Conservation (phyloP, 2,113 vertebrate genomes). For the Ailuropoda melanoleuca region DNA sequence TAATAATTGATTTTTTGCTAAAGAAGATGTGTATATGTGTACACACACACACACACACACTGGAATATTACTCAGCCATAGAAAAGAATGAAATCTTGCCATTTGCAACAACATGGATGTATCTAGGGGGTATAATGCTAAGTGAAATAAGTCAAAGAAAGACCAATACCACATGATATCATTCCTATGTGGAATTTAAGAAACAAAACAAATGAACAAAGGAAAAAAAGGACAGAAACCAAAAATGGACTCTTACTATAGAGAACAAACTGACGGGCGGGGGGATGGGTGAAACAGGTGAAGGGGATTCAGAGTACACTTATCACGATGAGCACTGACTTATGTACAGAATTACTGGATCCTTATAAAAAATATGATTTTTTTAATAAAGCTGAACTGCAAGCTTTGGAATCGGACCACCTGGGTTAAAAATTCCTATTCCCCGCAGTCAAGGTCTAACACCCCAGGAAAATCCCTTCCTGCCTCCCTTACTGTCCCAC, state of each 20-base stretch:
- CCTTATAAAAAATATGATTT: background rate
- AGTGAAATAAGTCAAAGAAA: background rate
- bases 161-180: background rate
- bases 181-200: background rate
- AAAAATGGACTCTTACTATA: background rate
- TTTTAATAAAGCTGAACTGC: background rate
- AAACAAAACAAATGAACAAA: background rate
- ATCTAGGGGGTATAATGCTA: background rate
- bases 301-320: background rate
- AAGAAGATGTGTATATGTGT: background rate
- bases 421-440: background rate
- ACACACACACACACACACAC: background rate
- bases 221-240: background rate
- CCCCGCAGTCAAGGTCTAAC: background rate
- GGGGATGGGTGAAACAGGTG: background rate
- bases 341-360: background rate
- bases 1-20: background rate
- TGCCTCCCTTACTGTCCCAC: background rate
- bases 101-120: background rate
- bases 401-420: background rate
- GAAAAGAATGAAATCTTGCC: background rate
- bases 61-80: background rate
- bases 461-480: background rate
- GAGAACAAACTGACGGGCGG: background rate
- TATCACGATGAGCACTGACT: background rate